A percentile compares a stretch with the other conserved stretches of the same genome.
phyloP scores from a whole-genome alignment of 2,113 vertebrate genomes.

The Protobothrops flavoviridis region DNA sequence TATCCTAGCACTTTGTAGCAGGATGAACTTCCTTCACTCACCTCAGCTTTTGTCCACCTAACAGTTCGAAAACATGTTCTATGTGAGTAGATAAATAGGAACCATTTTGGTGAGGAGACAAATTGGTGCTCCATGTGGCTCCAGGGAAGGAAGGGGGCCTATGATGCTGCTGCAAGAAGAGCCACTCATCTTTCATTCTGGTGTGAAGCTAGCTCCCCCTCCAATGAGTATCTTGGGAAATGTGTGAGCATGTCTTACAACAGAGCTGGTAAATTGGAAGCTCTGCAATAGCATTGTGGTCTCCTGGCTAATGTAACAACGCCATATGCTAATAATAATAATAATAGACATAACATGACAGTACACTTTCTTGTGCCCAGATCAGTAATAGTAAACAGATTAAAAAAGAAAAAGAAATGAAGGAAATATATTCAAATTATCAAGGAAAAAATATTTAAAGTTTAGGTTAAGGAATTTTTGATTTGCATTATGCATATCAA shows the following conservation, averaged over 20 bases:
- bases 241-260: background rate
- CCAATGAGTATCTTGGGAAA: background rate
- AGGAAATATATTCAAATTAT: background rate
- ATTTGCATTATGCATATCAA: background rate
- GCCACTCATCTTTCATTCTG: background rate
- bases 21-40: background rate
- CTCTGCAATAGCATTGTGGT: background rate
- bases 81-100: background rate
- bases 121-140: background rate
- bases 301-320: background rate
- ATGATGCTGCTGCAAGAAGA: background rate
- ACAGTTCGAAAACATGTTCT: background rate
- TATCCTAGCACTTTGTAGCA: too few relatives aligned
- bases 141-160: background rate
- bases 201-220: background rate
- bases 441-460: background rate
- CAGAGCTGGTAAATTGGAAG: background rate
- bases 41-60: background rate
- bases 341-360: background rate
- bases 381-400: background rate
- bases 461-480: background rate
- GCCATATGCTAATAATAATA: too few relatives aligned
- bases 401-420: background rate
- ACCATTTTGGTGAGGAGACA: background rate
- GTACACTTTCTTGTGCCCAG: background rate